Evolutionary conservation across 2,113 vertebrate species (phyloP).

Genomic region (Sitta europaea): DNA sequence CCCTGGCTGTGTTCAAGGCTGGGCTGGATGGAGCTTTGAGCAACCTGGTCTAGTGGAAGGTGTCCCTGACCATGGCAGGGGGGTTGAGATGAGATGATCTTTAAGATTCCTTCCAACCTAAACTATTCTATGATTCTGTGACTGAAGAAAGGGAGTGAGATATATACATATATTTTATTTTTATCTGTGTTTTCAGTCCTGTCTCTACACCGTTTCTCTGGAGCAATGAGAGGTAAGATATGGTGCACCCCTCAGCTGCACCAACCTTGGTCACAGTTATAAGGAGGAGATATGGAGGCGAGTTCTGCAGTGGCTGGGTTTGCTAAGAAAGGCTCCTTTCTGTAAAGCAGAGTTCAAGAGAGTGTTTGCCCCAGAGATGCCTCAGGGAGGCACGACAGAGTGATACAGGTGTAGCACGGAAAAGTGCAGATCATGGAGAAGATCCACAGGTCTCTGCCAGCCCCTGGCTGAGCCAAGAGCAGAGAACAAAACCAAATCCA

Average conservation of each 20-base stretch:
- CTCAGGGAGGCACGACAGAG: not conserved
- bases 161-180: not conserved
- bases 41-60: not conserved
- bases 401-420: fast-evolving
- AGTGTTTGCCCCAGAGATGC: not conserved
- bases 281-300: not conserved
- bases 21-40: not conserved
- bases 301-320: not conserved
- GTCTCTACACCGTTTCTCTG: not conserved
- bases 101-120: not conserved
- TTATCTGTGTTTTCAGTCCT: not conserved
- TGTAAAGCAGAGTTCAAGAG: not conserved
- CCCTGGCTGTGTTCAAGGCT: not conserved
- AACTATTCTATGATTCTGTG: not conserved
- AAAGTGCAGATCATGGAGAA: not conserved
- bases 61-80: not conserved
- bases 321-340: not conserved
- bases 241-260: not conserved
- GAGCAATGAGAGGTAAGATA: not conserved
- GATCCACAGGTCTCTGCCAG: not conserved
- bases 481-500: not conserved
- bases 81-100: fast-evolving
- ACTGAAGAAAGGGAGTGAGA: not conserved
- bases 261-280: not conserved
- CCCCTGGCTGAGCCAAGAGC: not conserved